These are phyloP conservation scores for Ctenopoma kingsleyae DNA, from an alignment of 2,797 vertebrate species.

Conservation along the genomic window DNA sequence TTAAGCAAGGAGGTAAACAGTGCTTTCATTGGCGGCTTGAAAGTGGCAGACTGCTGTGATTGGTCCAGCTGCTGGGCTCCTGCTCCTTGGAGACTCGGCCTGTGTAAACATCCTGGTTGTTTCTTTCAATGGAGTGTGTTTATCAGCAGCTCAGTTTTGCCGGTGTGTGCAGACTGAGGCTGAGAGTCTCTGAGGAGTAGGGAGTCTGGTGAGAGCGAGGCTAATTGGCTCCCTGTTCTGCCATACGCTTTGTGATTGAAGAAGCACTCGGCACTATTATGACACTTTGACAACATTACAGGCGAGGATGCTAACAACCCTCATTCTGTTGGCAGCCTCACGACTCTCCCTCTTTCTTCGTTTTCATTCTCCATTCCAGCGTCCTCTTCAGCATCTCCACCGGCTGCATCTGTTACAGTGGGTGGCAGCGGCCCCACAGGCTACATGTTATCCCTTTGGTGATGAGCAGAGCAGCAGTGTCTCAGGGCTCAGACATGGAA, in stretches of 20 bases:
- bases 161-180: conserved; percentile 60
- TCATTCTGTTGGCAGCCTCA: conserved; percentile 45
- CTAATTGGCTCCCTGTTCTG: conserved; percentile 78
- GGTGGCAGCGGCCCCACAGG: conserved; percentile 59
- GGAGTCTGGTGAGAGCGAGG: conserved; percentile 63
- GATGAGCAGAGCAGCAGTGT: conserved; percentile 53
- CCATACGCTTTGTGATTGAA: conserved; percentile 63
- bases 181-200: conserved; percentile 69
- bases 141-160: conserved; percentile 61
- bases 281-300: conserved; percentile 72
- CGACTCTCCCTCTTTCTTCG: conserved; percentile 19
- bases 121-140: conserved; percentile 82
- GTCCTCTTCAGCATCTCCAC: conserved; percentile 37
- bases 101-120: conserved; percentile 80
- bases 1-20: conserved; percentile 45
- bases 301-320: conserved; percentile 63
- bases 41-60: conserved; percentile 57
- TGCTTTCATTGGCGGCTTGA: conserved; percentile 65
- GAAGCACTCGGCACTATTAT: conserved; percentile 60
- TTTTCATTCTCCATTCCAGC: conserved; percentile 33
- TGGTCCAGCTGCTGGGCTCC: conserved; percentile 63
- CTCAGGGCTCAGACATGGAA: conserved; percentile 65
- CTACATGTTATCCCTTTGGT: conserved; percentile 68
- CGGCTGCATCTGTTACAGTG: conserved; percentile 45
- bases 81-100: conserved; percentile 75